Evolutionary conservation across 2,888 invertebrate genomes (phyloP).

Genomic region (Allacma fusca): DNA sequence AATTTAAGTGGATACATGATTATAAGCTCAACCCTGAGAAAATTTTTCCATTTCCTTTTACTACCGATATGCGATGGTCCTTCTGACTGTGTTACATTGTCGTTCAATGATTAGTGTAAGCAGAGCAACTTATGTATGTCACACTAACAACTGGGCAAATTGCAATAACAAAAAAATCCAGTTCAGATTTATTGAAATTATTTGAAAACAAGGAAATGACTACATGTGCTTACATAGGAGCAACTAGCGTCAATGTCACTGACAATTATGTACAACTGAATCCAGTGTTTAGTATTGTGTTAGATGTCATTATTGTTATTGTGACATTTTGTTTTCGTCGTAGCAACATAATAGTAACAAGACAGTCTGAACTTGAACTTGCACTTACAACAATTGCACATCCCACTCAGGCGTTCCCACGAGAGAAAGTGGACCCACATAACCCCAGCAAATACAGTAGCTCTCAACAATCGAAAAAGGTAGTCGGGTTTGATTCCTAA

Average conservation of each 20-base stretch:
- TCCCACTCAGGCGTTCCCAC: too few relatives aligned
- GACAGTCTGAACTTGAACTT: too few relatives aligned
- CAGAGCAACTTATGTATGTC: neutral
- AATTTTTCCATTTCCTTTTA: conserved; percentile 2
- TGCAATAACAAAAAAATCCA: neutral
- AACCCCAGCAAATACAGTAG: too few relatives aligned
- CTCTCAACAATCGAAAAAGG: too few relatives aligned
- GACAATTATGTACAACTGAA: neutral
- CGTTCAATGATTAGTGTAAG: neutral
- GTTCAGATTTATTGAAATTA: neutral
- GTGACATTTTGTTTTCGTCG: too few relatives aligned
- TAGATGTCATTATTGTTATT: too few relatives aligned
- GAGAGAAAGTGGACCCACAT: too few relatives aligned
- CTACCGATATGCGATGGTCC: neutral
- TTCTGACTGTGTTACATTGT: neutral
- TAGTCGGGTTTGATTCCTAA: too few relatives aligned
- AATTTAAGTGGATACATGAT: neutral
- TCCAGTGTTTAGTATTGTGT: neutral
- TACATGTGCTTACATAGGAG: neutral
- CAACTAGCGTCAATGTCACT: neutral
- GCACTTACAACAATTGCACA: too few relatives aligned
- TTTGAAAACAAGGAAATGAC: neutral
- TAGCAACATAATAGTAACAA: too few relatives aligned
- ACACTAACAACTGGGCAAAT: neutral
- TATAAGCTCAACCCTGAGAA: conserved; percentile 11